These are phyloP conservation scores for Colinus virginianus DNA, from an alignment of 2,113 vertebrate genomes.

Conservation along the genomic window DNA sequence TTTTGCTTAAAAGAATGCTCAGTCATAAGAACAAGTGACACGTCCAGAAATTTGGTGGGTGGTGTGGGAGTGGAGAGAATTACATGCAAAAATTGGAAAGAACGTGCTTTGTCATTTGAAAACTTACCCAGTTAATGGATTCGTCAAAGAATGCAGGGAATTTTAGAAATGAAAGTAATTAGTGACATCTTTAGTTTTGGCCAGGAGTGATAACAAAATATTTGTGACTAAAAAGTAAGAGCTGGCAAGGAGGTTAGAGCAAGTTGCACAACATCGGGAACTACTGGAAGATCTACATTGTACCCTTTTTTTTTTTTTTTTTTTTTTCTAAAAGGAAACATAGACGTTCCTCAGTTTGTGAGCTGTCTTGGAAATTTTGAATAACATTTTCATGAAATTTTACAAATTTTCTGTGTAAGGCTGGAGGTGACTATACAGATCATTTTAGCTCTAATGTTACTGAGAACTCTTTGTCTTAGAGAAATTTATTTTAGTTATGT, in stretches of 20 bases:
- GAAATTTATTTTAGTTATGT: background rate
- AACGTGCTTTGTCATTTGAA: background rate
- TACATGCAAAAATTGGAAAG: slow-evolving; percentile 37
- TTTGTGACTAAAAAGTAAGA: slow-evolving; percentile 15
- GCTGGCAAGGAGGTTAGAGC: background rate
- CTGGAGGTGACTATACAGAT: background rate
- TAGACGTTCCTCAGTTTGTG: background rate
- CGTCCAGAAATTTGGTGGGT: background rate
- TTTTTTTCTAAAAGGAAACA: background rate
- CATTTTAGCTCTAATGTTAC: background rate
- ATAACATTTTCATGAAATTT: background rate
- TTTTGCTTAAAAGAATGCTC: slow-evolving; percentile 36
- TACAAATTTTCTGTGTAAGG: background rate
- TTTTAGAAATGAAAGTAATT: slow-evolving; percentile 52
- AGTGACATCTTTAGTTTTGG: slow-evolving; percentile 33
- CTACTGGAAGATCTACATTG: background rate
- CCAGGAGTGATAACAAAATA: slow-evolving; percentile 7
- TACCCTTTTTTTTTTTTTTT: background rate
- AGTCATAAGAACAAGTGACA: slow-evolving; percentile 3
- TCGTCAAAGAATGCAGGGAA: slow-evolving; percentile 57
- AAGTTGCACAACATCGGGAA: slow-evolving; percentile 3
- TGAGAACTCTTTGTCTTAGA: background rate
- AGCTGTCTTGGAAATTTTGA: background rate
- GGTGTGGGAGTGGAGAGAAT: background rate
- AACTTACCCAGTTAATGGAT: slow-evolving; percentile 10